These are phyloP conservation scores for Argyresthia albistria DNA, from an alignment of 2,888 invertebrate genomes.

Conservation along the genomic window DNA sequence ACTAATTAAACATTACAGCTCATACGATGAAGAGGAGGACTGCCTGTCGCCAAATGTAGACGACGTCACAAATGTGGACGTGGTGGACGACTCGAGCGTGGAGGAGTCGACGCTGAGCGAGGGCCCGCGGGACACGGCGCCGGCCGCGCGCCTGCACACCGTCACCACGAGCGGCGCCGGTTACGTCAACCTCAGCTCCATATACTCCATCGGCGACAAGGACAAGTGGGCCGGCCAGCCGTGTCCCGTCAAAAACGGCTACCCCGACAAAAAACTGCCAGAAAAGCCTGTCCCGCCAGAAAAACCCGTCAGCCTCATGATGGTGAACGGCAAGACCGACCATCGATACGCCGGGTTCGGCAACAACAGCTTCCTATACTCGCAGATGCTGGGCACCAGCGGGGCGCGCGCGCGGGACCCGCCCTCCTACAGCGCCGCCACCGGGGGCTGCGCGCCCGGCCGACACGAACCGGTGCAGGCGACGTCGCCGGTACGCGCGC, in stretches of 20 bases:
- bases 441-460: conserved; percentile 37
- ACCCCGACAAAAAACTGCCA: conserved; percentile 38
- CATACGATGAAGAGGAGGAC: conserved; percentile 81
- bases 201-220: conserved; percentile 45
- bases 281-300: conserved; percentile 64
- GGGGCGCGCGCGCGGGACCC: conserved; percentile 51
- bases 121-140: conserved; percentile 21
- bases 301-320: conserved; percentile 61
- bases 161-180: conserved; percentile 20
- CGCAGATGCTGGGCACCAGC: conserved; percentile 42
- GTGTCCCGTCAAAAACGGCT: conserved; percentile 29
- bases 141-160: conserved; percentile 11
- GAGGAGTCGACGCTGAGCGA: conserved; percentile 59
- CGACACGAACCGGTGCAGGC: conserved; percentile 24
- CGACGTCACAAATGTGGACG: conserved; percentile 67
- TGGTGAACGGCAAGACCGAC: conserved; percentile 62
- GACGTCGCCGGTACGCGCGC: conserved; percentile 35
- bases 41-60: conserved; percentile 78
- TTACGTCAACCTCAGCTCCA: conserved; percentile 61
- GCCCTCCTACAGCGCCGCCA: conserved; percentile 52
- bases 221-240: conserved; percentile 37
- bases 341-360: conserved; percentile 43
- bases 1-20: conserved; percentile 55
- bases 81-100: conserved; percentile 57
- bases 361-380: conserved; percentile 63